Base-by-base conservation (phyloP, 37 sponge, comb jelly and placozoan species). In the Oopsacas minuta region DNA sequence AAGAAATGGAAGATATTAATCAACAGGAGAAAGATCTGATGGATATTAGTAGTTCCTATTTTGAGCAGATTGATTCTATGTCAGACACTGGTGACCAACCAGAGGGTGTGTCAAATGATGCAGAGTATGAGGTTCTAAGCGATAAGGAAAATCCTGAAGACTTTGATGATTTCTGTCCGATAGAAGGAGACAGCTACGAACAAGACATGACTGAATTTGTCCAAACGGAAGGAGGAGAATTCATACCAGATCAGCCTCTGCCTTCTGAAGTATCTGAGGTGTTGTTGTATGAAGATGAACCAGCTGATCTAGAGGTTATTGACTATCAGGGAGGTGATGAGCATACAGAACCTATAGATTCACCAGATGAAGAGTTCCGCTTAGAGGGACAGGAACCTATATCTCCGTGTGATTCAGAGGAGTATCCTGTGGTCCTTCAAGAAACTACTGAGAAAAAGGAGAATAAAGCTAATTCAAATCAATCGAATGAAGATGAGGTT, bases 31-130 rank as follows among this genome's bases (percentile, higher is more conserved):
- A 61, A n/a, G 17, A 61, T 3, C 28, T 61, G 22, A n/a, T 32
- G 7, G 75, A 61, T 20, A n/a, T 34, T 61, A 12, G 28, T n/a
- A 34, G 28, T 10, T 61, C 75, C 28, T n/a, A 25, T 3, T 61
- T 61, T n/a, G 75, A 61, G 75, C 75, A 61, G 75, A 61, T 61
- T n/a, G 75, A 61, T 61, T 61, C 75, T 34, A 61, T n/a, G 75
- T 61, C 75, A 7, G 75, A 61, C 5, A n/a, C 75, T 12, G 75
- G 75, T 32, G 75, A 61, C 28, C 75, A 10, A 12, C 32, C 22
- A 20, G 22, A 7, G 17, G 12, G 8, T 17, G 15, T 15, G 12
- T 15, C 8, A 15, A 5, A 61, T 25, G 22, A 61, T 34, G 17
- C 30, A 25, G 30, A 10, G 30, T 61, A 61, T 34, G 75, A 61